Percentiles rank a stretch among this genome's conserved stretches.
Conservation (phyloP, 2,797 vertebrate species). For the Danionella dracula region DNA sequence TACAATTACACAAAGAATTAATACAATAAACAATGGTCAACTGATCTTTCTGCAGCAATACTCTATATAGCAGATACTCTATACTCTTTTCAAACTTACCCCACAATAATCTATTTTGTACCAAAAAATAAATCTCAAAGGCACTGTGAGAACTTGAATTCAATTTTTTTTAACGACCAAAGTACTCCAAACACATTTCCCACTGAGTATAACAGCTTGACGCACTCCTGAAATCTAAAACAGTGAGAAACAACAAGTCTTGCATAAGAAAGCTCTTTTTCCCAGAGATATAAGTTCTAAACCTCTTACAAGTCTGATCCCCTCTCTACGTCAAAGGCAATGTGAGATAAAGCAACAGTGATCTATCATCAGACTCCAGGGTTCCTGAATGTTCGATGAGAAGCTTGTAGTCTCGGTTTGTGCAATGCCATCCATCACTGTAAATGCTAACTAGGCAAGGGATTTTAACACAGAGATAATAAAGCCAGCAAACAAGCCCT, state of each 20-base stretch:
- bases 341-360: constrained; percentile 55
- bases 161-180: background rate
- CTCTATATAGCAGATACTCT: too few species aligned
- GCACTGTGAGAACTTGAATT: background rate
- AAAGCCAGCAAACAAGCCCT: constrained; percentile 45
- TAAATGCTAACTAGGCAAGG: constrained; percentile 61
- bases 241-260: constrained; percentile 33
- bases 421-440: constrained; percentile 63
- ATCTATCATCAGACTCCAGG: constrained; percentile 58
- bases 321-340: constrained; percentile 42
- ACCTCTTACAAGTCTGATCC: constrained; percentile 36
- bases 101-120: too few species aligned
- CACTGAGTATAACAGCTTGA: background rate
- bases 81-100: too few species aligned
- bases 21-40: too few species aligned
- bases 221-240: constrained; percentile 9
- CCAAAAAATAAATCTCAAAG: too few species aligned
- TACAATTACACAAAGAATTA: too few species aligned
- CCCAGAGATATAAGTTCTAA: constrained; percentile 36
- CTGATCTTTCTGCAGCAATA: too few species aligned
- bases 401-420: constrained; percentile 31
- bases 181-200: background rate
- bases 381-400: constrained; percentile 42
- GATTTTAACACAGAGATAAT: constrained; percentile 62
- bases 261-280: constrained; percentile 51